Conservation (phyloP, 2,113 vertebrate species). For the Pundamilia nyererei region DNA sequence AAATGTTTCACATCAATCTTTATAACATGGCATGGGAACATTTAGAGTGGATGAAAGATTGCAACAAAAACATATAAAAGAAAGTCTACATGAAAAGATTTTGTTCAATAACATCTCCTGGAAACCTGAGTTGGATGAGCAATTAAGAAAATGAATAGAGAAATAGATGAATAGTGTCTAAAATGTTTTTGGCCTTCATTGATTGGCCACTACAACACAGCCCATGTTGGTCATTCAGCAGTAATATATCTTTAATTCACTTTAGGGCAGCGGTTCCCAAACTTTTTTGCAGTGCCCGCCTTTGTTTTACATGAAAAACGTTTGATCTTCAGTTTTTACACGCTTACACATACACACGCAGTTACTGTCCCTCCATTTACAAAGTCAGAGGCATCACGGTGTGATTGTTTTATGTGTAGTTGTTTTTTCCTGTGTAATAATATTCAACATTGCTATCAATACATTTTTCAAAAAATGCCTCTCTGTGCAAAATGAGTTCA, state of each 20-base stretch:
- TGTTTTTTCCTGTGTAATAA: too few species aligned
- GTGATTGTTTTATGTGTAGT: neutral
- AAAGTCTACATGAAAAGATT: neutral
- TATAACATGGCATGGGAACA: neutral
- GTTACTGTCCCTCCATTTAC: neutral
- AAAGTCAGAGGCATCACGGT: fast-evolving
- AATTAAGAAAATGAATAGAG: neutral
- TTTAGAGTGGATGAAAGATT: neutral
- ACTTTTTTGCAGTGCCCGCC: neutral
- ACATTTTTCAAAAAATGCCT: too few species aligned
- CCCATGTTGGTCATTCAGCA: neutral
- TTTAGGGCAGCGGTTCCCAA: neutral
- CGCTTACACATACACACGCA: neutral
- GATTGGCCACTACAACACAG: neutral
- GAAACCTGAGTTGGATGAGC: neutral
- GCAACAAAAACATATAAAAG: neutral
- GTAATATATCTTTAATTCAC: neutral
- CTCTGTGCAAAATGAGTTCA: too few species aligned
- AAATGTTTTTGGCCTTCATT: neutral
- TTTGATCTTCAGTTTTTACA: neutral
- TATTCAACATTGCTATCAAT: too few species aligned
- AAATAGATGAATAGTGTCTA: neutral
- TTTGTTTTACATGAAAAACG: neutral
- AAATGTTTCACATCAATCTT: neutral
- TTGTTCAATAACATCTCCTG: neutral